phyloP scores from a whole-genome alignment of 2,888 invertebrate species.

The Coelinius sp. region DNA sequence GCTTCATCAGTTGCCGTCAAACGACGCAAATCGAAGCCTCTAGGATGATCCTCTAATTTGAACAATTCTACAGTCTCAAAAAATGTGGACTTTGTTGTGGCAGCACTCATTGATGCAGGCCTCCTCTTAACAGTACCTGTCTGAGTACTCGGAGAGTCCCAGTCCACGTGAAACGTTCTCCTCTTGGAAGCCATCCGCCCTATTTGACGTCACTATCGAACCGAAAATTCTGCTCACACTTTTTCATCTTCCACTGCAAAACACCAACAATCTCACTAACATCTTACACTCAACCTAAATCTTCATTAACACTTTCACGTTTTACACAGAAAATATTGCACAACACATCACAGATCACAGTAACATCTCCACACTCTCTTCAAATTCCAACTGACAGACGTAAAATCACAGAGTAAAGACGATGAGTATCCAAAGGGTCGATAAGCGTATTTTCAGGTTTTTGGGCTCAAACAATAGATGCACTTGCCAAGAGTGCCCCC shows the following conservation, averaged over 20 bases:
- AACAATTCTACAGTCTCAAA: slow-evolving; percentile 52
- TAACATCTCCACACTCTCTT: slow-evolving; percentile 5
- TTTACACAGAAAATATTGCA: not conserved
- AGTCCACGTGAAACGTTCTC: slow-evolving; percentile 73
- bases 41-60: slow-evolving; percentile 47
- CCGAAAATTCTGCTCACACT: slow-evolving; percentile 47
- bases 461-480: slow-evolving; percentile 65
- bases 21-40: slow-evolving; percentile 45
- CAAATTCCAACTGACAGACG: slow-evolving; percentile 23
- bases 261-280: not conserved
- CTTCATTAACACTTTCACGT: not conserved
- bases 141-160: slow-evolving; percentile 81
- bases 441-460: slow-evolving; percentile 65
- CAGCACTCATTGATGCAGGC: slow-evolving; percentile 72
- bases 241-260: slow-evolving; percentile 34
- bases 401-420: slow-evolving; percentile 28
- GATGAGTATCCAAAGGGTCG: slow-evolving; percentile 38
- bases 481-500: slow-evolving; percentile 65
- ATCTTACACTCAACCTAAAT: not conserved
- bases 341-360: not conserved
- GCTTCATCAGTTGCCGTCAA: slow-evolving; percentile 42
- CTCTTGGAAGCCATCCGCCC: slow-evolving; percentile 40
- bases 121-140: slow-evolving; percentile 83
- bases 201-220: slow-evolving; percentile 55
- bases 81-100: slow-evolving; percentile 40